Base-by-base conservation (phyloP, 2,888 invertebrate genomes). In the Nomada lathburiana region DNA sequence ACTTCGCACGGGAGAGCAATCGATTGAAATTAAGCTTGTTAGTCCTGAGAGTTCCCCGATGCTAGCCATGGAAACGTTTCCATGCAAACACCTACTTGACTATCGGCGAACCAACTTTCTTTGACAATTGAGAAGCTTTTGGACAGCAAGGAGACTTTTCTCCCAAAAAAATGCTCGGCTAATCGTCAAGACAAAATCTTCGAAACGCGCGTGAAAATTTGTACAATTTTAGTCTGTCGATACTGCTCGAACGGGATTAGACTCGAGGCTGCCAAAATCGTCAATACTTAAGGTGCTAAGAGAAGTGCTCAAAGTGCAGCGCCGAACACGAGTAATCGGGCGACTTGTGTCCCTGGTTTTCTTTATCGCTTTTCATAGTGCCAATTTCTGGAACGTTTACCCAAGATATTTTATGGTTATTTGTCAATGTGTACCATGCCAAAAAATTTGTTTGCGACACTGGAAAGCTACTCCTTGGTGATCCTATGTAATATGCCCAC, bases 1-100 rank as follows among this genome's bases (percentile, higher is more conserved):
- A 68, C 36, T 74, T 74, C 10, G 13, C 36, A 50, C 10, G 11
- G 18, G 2, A 10, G 36, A 57, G 13, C 36, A 59, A 65, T 67
- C 52, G 63, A 62, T 72, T 63, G 42, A 23, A 73, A 73, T 59
- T 65, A 57, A 73, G 64, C 55, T 44, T n/a, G 13, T 53, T 63
- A 16, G 26, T 42, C 26, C 42, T 53, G 53, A 26, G 44, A 44
- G 26, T 44, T 5, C 7, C 9, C 1, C 23, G 9, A 26, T 50
- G 50, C 18, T 10, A n/a, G 2, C 36, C 50, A 13, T 60, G 16
- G 36, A 60, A 60, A 60, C 50, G 60, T 70, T 60, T 36, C 18
- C 50, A 29, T 50, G 50, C 29, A 59, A 29, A 70, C 44, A 36
- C 60, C 5, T 3, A 18, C 36, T 36, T 36, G 7, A 36, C 36